These are phyloP conservation scores for Amphimedon queenslandica DNA, from an alignment of 37 sponge, comb jelly and placozoan species.

Conservation along the genomic window DNA sequence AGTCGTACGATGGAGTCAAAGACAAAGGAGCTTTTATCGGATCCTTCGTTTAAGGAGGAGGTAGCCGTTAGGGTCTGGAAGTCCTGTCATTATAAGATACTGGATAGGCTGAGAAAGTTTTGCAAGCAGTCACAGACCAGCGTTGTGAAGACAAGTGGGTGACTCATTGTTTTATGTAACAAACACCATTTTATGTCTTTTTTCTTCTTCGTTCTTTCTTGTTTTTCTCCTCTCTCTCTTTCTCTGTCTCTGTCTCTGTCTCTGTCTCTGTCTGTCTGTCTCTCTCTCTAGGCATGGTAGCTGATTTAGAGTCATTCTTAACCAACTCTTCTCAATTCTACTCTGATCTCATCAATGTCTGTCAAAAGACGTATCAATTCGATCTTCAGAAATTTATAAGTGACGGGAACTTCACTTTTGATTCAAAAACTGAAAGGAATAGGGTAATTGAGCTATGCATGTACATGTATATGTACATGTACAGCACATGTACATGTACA, in stretches of 20 bases:
- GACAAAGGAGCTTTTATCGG: not conserved
- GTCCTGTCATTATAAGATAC: conserved; percentile 20
- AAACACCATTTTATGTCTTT: not conserved
- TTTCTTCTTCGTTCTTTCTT: not conserved
- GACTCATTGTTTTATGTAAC: not conserved
- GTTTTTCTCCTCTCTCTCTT: not conserved
- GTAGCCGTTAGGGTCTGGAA: conserved; percentile 23
- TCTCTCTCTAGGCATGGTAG: too few relatives aligned
- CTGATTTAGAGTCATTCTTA: too few relatives aligned
- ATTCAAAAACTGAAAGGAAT: too few relatives aligned
- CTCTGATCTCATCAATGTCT: not conserved
- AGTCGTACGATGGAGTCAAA: conserved; percentile 9
- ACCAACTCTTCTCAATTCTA: too few relatives aligned
- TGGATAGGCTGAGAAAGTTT: conserved; percentile 22
- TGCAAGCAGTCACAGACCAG: too few relatives aligned
- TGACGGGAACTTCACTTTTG: too few relatives aligned
- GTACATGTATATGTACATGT: too few relatives aligned
- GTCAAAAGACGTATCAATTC: not conserved
- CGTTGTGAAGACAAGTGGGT: too few relatives aligned
- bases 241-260: conserved; percentile 10
- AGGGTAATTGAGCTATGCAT: too few relatives aligned
- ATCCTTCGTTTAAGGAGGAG: conserved; percentile 5
- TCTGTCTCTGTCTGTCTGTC: conserved; percentile 16
- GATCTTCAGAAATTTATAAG: not conserved
- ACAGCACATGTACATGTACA: too few relatives aligned